phyloP scores from a whole-genome alignment of 2,888 invertebrate genomes.

The Synanthedon vespiformis region DNA sequence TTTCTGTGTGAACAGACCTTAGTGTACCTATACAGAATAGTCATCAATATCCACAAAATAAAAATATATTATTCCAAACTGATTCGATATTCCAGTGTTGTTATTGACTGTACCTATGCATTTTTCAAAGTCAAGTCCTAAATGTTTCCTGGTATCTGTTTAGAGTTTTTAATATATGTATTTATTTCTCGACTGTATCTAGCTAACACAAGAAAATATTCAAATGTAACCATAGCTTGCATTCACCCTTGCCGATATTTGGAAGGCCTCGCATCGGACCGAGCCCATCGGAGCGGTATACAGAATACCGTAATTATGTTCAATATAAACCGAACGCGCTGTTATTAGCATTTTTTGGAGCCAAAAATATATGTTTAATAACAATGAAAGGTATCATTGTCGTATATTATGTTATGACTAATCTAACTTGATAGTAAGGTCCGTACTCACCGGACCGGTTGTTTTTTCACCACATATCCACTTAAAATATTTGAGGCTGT shows the following conservation, averaged over 20 bases:
- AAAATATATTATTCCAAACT: too few species aligned
- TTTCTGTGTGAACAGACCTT: too few species aligned
- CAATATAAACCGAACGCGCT: conserved; percentile 33
- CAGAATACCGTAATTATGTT: conserved; percentile 39
- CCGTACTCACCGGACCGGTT: background rate
- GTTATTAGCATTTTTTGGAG: conserved; percentile 35
- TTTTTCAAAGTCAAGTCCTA: too few species aligned
- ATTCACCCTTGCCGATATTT: conserved; percentile 16
- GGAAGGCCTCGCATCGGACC: conserved; percentile 20
- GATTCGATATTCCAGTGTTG: too few species aligned
- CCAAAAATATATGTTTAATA: conserved; percentile 32
- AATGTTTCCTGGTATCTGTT: too few species aligned
- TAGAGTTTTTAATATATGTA: too few species aligned
- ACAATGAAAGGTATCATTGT: conserved; percentile 28
- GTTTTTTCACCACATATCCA: background rate
- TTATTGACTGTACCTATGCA: too few species aligned
- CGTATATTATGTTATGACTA: conserved; percentile 7
- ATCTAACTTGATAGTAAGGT: background rate
- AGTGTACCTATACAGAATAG: too few species aligned
- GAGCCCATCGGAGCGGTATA: conserved; percentile 28
- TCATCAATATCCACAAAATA: too few species aligned
- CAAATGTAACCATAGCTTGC: conserved; percentile 11
- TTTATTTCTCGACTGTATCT: too few species aligned
- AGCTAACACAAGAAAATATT: background rate
- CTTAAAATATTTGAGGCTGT: too few species aligned